These are phyloP conservation scores for Sphenopsis melanotis DNA, from an alignment of 2,797 vertebrate genomes.

Conservation along the genomic window DNA sequence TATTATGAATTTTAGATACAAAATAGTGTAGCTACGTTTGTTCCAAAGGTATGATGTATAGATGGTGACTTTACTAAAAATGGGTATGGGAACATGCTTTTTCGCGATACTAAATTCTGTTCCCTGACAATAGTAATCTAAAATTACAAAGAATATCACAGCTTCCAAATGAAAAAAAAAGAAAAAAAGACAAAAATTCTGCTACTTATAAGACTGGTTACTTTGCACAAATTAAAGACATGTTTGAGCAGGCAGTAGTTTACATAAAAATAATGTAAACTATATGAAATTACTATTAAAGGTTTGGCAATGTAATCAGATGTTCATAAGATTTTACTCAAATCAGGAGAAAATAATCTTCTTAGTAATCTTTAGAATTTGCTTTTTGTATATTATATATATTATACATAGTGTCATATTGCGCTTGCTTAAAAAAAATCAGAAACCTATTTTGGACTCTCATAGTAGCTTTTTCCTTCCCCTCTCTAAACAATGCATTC, in stretches of 20 bases:
- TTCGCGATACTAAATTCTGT: neutral
- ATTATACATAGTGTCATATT: neutral
- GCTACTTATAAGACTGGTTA: neutral
- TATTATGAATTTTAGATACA: neutral
- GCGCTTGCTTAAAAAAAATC: neutral
- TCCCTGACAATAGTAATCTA: neutral
- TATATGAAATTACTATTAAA: neutral
- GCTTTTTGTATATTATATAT: neutral
- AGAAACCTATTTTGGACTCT: neutral
- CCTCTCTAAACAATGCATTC: conserved; percentile 21
- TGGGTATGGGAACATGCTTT: neutral
- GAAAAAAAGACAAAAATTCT: neutral
- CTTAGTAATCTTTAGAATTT: neutral
- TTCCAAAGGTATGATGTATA: neutral
- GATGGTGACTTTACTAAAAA: neutral
- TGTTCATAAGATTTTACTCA: neutral
- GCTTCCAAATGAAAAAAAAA: neutral
- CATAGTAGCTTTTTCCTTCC: neutral
- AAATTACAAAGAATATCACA: neutral
- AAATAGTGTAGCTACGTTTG: neutral
- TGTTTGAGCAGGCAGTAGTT: neutral
- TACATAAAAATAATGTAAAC: neutral
- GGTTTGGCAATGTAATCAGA: neutral
- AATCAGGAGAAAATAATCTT: conserved; percentile 10
- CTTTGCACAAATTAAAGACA: neutral